phyloP scores from a whole-genome alignment of 2,113 vertebrate species.

The Ameiurus melas region DNA sequence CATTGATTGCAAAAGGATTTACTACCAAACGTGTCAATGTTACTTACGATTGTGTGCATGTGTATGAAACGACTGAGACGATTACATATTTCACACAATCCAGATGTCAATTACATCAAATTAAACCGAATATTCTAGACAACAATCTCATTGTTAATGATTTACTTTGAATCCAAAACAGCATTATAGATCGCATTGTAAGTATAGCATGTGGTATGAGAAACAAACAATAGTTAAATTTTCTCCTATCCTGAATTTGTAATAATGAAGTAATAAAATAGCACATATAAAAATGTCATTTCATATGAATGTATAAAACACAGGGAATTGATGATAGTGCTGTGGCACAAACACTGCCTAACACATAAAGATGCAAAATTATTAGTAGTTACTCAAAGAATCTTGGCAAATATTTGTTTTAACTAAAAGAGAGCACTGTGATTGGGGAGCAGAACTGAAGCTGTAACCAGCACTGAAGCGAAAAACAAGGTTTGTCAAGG shows the following conservation, averaged over 20 bases:
- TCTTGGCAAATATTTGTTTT: not conserved
- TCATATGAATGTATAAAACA: not conserved
- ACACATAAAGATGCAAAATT: not conserved
- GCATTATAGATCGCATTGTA: not conserved
- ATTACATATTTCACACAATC: not conserved
- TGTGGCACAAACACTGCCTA: not conserved
- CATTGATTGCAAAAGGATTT: not conserved
- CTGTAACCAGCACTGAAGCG: constrained; percentile 7
- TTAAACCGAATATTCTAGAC: not conserved
- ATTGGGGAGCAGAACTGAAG: not conserved
- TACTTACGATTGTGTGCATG: not conserved
- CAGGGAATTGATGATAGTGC: not conserved
- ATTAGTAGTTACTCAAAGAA: not conserved
- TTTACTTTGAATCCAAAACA: not conserved
- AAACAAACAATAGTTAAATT: not conserved
- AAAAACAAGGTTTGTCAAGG: constrained; percentile 13
- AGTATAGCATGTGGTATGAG: not conserved
- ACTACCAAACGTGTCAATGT: not conserved
- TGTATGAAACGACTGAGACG: not conserved
- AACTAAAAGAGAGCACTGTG: not conserved
- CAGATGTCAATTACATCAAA: not conserved
- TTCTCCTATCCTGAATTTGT: not conserved
- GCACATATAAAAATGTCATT: not conserved
- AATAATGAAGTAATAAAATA: not conserved
- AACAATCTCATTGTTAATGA: not conserved